These are phyloP conservation scores for Latheticus oryzae DNA, from an alignment of 2,888 invertebrate species.

Conservation along the genomic window DNA sequence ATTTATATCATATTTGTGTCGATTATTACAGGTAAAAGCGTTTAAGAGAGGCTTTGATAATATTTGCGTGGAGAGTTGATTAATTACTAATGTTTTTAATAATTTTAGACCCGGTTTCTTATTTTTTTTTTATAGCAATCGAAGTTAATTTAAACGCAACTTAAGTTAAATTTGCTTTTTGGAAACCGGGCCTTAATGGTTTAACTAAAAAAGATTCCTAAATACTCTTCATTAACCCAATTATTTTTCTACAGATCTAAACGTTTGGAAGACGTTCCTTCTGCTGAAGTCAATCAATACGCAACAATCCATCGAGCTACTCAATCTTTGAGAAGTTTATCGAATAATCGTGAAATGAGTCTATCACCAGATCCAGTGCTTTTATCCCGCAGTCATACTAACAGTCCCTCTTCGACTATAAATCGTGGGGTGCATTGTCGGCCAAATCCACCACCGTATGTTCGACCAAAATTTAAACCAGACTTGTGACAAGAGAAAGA, in stretches of 20 bases:
- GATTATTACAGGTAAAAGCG: conserved; percentile 68
- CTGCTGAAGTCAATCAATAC: conserved; percentile 74
- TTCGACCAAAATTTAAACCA: conserved; percentile 68
- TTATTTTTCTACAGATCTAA: conserved; percentile 58
- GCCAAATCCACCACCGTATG: conserved; percentile 72
- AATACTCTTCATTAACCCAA: neutral
- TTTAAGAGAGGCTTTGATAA: conserved; percentile 29
- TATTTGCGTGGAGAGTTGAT: conserved; percentile 12
- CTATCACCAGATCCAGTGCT: conserved; percentile 59
- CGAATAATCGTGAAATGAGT: conserved; percentile 59
- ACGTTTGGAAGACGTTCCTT: conserved; percentile 64
- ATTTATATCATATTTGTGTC: conserved; percentile 79
- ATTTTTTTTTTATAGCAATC: too few relatives aligned
- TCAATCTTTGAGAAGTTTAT: conserved; percentile 72
- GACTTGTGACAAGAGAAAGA: conserved; percentile 70
- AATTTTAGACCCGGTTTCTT: conserved; percentile 23
- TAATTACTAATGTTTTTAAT: conserved; percentile 18
- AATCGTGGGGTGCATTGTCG: conserved; percentile 64
- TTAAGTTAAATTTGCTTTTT: too few relatives aligned
- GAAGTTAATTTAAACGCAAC: too few relatives aligned
- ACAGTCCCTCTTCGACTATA: conserved; percentile 62
- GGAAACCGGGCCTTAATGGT: too few relatives aligned
- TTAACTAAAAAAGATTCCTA: too few relatives aligned
- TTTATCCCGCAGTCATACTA: conserved; percentile 56
- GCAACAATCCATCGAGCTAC: conserved; percentile 70